Evolutionary conservation across 1,140 invertebrate species (phyloP).

Genomic region (Choristoneura fumiferana): DNA sequence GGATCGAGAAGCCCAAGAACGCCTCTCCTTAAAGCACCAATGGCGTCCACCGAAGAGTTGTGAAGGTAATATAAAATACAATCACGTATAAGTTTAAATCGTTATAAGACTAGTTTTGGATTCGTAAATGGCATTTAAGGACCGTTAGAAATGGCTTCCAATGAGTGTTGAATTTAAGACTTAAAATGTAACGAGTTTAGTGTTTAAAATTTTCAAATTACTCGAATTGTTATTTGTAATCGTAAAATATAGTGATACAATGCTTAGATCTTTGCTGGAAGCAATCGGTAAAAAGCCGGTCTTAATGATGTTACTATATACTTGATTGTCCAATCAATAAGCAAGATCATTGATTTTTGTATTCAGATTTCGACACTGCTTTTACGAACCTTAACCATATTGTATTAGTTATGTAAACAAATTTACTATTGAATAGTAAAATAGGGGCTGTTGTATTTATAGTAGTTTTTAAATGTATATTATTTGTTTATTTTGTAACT

Average conservation of each 20-base stretch:
- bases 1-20: constrained; percentile 68
- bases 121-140: background rate
- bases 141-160: constrained; percentile 16
- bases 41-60: constrained; percentile 82
- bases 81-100: constrained; percentile 36
- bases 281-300: no score
- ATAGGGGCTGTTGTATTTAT: constrained; percentile 73
- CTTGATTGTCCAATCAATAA: no score
- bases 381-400: constrained; percentile 41
- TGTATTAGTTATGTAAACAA: constrained; percentile 46
- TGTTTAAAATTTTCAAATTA: constrained; percentile 27
- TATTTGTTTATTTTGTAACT: constrained; percentile 52
- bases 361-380: constrained; percentile 44
- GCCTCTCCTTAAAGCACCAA: constrained; percentile 79
- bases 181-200: constrained; percentile 17
- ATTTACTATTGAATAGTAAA: constrained; percentile 74
- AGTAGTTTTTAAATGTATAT: constrained; percentile 68
- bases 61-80: constrained; percentile 71
- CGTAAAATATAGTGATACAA: constrained; percentile 1
- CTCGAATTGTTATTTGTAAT: constrained; percentile 37
- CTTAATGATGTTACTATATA: no score
- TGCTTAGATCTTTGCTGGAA: background rate
- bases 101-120: constrained; percentile 17
- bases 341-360: constrained; percentile 26
- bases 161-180: background rate